Conservation (phyloP, 1,140 invertebrate species). For the Diachasmimorpha longicaudata region DNA sequence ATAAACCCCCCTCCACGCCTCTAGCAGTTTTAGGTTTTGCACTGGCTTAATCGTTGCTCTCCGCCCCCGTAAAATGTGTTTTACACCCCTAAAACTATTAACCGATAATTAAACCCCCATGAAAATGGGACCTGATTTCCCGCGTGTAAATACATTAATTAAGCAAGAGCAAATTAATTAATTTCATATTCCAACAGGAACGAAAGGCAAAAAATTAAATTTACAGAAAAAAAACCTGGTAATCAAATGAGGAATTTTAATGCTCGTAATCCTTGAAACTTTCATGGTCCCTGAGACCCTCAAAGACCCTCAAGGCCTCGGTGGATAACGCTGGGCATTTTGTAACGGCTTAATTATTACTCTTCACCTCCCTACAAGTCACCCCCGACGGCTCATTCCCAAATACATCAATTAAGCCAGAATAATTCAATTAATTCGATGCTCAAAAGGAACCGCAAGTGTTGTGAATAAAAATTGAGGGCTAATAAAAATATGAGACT, state of each 20-base stretch:
- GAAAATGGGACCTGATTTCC: constrained; percentile 3
- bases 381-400: too few relatives aligned
- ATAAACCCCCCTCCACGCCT: constrained; percentile 22
- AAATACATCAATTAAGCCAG: constrained; percentile 12
- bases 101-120: constrained; percentile 15
- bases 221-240: too few relatives aligned
- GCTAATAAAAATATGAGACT: neutral
- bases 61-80: constrained; percentile 10
- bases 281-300: too few relatives aligned
- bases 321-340: too few relatives aligned
- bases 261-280: too few relatives aligned
- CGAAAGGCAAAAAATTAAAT: too few relatives aligned
- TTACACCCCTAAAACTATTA: constrained; percentile 12
- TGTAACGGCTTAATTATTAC: too few relatives aligned
- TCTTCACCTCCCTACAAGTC: too few relatives aligned
- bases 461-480: neutral
- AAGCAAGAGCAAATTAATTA: constrained; percentile 9
- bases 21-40: neutral
- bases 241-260: too few relatives aligned
- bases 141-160: constrained; percentile 15
- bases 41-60: constrained; percentile 25
- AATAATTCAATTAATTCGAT: constrained; percentile 18
- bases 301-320: too few relatives aligned
- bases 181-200: constrained; percentile 12
- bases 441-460: neutral